phyloP scores from a whole-genome alignment of 1,140 invertebrate genomes.

The Glossosoma conforme region DNA sequence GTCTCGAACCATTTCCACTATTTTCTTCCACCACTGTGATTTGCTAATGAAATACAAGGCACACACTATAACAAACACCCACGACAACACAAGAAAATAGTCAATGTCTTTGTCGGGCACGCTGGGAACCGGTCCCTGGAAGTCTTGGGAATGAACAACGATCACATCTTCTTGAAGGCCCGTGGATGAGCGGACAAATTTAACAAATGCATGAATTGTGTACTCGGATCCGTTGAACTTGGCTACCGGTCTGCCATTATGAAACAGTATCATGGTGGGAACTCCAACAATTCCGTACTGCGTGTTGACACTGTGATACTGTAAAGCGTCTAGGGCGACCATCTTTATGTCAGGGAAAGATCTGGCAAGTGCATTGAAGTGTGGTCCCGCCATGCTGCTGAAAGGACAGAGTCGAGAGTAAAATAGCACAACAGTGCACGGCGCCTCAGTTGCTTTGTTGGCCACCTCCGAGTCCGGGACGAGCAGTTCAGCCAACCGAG shows the following conservation, averaged over 20 bases:
- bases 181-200: constrained; percentile 78
- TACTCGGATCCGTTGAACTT: constrained; percentile 85
- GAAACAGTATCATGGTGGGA: constrained; percentile 87
- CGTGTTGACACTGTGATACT: constrained; percentile 81
- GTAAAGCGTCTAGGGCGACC: constrained; percentile 84
- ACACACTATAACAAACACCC: constrained; percentile 80
- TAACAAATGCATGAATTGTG: constrained; percentile 71
- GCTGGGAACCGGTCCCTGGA: constrained; percentile 72
- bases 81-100: constrained; percentile 76
- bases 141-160: constrained; percentile 71
- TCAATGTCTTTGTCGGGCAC: constrained; percentile 69
- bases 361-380: constrained; percentile 83
- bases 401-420: constrained; percentile 87
- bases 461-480: constrained; percentile 42
- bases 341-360: constrained; percentile 83
- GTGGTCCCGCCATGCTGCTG: constrained; percentile 80
- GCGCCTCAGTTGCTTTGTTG: constrained; percentile 41
- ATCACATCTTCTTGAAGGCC: constrained; percentile 58
- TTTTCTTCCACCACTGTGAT: constrained; percentile 72
- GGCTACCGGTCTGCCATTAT: constrained; percentile 82
- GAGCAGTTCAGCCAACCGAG: constrained; percentile 37
- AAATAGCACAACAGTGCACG: constrained; percentile 81
- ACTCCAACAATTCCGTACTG: constrained; percentile 92
- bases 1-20: constrained; percentile 78
- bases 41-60: constrained; percentile 70